Percentiles rank a stretch among this genome's conserved stretches.
phyloP scores from a whole-genome alignment of 2,113 vertebrate species.

The Grallaria varia region DNA sequence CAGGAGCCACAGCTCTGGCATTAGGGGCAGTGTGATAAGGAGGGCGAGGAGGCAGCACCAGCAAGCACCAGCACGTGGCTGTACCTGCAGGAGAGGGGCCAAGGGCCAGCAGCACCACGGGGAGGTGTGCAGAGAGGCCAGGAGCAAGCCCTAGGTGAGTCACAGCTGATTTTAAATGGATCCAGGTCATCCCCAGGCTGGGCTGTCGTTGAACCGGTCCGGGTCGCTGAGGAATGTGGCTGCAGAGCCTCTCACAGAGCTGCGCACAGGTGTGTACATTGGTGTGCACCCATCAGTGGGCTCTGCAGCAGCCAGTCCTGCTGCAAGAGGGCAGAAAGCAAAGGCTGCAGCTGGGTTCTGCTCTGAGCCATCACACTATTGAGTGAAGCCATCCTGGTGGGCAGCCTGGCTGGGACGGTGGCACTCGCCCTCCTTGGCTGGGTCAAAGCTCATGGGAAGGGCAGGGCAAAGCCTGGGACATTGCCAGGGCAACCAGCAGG shows the following conservation, averaged over 20 bases:
- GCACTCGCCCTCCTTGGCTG: neutral
- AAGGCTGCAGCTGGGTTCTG: neutral
- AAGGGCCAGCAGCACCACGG: fast-evolving
- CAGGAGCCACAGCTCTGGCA: neutral
- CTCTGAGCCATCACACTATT: fast-evolving
- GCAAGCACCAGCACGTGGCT: fast-evolving
- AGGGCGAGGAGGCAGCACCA: fast-evolving
- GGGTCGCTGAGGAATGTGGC: neutral
- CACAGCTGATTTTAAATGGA: conserved; percentile 57
- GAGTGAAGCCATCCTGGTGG: fast-evolving
- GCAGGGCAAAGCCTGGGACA: neutral
- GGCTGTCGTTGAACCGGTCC: conserved; percentile 25
- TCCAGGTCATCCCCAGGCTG: conserved; percentile 42
- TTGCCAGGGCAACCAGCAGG: fast-evolving
- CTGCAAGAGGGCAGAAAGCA: neutral
- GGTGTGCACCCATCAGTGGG: neutral
- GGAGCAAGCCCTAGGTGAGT: conserved; percentile 17
- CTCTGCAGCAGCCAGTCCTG: neutral
- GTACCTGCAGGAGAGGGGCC: fast-evolving
- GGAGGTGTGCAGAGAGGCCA: neutral
- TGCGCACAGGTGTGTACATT: fast-evolving
- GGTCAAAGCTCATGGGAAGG: neutral
- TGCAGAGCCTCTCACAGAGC: neutral
- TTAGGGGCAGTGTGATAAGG: fast-evolving
- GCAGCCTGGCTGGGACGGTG: fast-evolving